Conservation (phyloP, 2,888 invertebrate genomes). For the Smittia aterrima region DNA sequence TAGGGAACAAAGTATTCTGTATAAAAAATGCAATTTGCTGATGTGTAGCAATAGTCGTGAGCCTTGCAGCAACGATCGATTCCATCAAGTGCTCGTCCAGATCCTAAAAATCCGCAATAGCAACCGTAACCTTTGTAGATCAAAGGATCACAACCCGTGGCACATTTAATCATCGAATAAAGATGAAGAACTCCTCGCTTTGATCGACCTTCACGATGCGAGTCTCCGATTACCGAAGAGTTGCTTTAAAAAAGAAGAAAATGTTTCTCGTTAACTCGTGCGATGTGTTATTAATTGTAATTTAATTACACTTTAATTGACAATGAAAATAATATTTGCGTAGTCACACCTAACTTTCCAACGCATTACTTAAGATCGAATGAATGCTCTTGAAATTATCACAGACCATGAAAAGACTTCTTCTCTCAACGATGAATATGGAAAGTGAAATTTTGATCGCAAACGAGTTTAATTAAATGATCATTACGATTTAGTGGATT, state of each 20-base stretch:
- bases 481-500: too few species aligned
- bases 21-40: slow-evolving; percentile 49
- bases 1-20: slow-evolving; percentile 84
- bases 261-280: too few species aligned
- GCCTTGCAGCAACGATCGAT: slow-evolving; percentile 78
- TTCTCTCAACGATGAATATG: too few species aligned
- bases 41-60: slow-evolving; percentile 74
- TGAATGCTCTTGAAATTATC: too few species aligned
- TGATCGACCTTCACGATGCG: slow-evolving; percentile 55
- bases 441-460: too few species aligned
- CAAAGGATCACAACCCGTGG: slow-evolving; percentile 80
- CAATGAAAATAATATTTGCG: too few species aligned
- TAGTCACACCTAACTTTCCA: too few species aligned
- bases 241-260: slow-evolving; percentile 44
- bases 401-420: too few species aligned
- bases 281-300: too few species aligned
- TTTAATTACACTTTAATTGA: too few species aligned
- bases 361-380: too few species aligned
- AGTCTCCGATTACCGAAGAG: slow-evolving; percentile 52
- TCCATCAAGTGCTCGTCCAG: slow-evolving; percentile 74
- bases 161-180: slow-evolving; percentile 83
- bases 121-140: slow-evolving; percentile 85
- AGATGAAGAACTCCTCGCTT: slow-evolving; percentile 76
- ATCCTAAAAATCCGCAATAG: slow-evolving; percentile 83
- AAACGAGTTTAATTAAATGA: too few species aligned